These are phyloP conservation scores for Pyrrhosoma nymphula DNA, from an alignment of 2,888 invertebrate species.

Conservation along the genomic window DNA sequence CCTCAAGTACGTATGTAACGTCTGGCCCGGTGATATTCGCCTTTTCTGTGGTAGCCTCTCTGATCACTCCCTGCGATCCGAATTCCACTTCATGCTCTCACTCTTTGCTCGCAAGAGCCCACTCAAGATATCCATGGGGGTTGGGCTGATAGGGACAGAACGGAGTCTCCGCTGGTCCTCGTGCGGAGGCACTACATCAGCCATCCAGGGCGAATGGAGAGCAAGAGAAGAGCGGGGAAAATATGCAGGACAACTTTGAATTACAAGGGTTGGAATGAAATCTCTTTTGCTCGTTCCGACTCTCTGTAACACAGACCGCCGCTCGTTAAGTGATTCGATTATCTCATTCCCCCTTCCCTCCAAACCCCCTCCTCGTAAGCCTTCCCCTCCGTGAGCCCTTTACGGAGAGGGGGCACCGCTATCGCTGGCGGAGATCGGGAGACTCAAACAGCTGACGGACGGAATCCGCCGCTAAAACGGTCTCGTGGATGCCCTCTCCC, in stretches of 20 bases:
- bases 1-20: no score
- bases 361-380: background rate
- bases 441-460: conserved; percentile 22
- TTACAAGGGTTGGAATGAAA: conserved; percentile 34
- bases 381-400: background rate
- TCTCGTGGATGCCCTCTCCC: background rate
- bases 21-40: no score
- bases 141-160: no score
- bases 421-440: conserved; percentile 2
- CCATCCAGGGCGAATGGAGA: background rate
- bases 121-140: no score
- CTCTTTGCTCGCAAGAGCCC: no score
- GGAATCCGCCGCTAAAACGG: background rate
- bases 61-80: no score
- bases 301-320: conserved; percentile 25
- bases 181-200: background rate
- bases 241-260: background rate
- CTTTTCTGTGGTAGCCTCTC: no score
- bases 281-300: conserved; percentile 29
- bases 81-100: no score
- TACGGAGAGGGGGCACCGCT: background rate
- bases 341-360: background rate
- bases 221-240: background rate
- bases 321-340: conserved; percentile 39
- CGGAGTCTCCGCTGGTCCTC: background rate